Evolutionary conservation across 2,888 invertebrate species (phyloP).

Genomic region (Drosophila greeni): DNA sequence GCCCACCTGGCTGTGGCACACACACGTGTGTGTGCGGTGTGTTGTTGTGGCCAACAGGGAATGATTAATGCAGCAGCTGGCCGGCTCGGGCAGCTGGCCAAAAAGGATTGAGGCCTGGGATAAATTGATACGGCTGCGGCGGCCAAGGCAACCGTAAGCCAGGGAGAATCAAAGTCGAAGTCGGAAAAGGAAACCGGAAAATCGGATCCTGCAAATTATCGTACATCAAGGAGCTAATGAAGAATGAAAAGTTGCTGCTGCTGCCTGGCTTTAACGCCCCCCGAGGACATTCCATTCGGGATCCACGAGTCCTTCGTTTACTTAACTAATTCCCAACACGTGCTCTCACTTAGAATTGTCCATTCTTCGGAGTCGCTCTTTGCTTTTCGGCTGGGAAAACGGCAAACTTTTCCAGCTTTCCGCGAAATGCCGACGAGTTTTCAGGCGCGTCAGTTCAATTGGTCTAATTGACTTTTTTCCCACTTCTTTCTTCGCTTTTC

Average conservation of each 20-base stretch:
- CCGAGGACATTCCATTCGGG: constrained; percentile 3
- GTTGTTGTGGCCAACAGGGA: constrained; percentile 43
- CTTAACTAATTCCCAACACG: constrained; percentile 55
- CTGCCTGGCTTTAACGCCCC: neutral
- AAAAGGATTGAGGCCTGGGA: constrained; percentile 51
- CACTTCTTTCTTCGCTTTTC: neutral
- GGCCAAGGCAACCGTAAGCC: constrained; percentile 22
- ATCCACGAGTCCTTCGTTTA: constrained; percentile 20
- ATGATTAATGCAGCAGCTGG: constrained; percentile 68
- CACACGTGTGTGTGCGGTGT: constrained; percentile 19
- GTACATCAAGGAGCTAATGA: constrained; percentile 28
- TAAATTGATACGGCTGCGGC: constrained; percentile 31
- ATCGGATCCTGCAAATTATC: constrained; percentile 25
- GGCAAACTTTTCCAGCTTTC: constrained; percentile 54
- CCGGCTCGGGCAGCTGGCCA: constrained; percentile 55
- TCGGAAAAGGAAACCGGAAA: neutral
- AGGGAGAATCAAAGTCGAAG: constrained; percentile 11
- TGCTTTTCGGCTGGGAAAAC: neutral
- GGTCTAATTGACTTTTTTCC: constrained; percentile 65
- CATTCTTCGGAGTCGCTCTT: constrained; percentile 1
- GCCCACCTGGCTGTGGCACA: constrained; percentile 26
- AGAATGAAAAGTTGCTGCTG: constrained; percentile 14
- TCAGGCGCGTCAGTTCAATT: constrained; percentile 59
- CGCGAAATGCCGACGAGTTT: constrained; percentile 38
- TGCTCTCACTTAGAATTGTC: constrained; percentile 52